phyloP scores from a whole-genome alignment of 2,888 invertebrate species.

The Microdon myrmicae region DNA sequence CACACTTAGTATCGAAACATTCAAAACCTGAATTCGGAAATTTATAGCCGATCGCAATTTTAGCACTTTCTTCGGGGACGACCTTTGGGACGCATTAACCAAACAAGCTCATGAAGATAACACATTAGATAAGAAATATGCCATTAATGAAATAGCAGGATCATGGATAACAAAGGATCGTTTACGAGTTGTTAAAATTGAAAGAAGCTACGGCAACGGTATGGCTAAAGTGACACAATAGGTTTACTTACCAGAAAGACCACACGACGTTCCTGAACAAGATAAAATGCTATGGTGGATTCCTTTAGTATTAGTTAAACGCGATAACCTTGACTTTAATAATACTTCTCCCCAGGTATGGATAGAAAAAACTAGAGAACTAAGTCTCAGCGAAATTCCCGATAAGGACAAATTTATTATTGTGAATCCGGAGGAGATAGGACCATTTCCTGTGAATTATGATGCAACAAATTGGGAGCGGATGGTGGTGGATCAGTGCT shows the following conservation, averaged over 20 bases:
- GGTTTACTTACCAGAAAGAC: constrained; percentile 78
- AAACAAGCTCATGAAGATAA: constrained; percentile 73
- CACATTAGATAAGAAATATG: constrained; percentile 70
- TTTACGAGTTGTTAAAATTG: constrained; percentile 78
- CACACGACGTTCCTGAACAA: constrained; percentile 78
- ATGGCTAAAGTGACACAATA: constrained; percentile 72
- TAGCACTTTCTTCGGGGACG: constrained; percentile 80
- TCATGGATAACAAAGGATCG: constrained; percentile 87
- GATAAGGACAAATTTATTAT: constrained; percentile 75
- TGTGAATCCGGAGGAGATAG: constrained; percentile 86
- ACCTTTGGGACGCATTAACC: constrained; percentile 81
- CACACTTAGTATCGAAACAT: constrained; percentile 80
- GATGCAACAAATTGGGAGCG: constrained; percentile 82
- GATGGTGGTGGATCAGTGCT: too few species aligned
- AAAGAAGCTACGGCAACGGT: constrained; percentile 74
- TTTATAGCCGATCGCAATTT: constrained; percentile 77
- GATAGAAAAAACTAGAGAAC: constrained; percentile 72
- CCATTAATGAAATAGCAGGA: constrained; percentile 77
- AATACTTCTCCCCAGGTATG: constrained; percentile 72
- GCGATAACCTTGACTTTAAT: constrained; percentile 72
- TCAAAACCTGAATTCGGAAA: constrained; percentile 77
- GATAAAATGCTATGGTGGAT: constrained; percentile 80
- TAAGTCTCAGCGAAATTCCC: constrained; percentile 70
- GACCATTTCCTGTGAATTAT: constrained; percentile 86
- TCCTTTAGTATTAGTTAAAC: constrained; percentile 73